Evolutionary conservation across 2,888 invertebrate genomes (phyloP).

Genomic region (Phrixothrix hirtus): DNA sequence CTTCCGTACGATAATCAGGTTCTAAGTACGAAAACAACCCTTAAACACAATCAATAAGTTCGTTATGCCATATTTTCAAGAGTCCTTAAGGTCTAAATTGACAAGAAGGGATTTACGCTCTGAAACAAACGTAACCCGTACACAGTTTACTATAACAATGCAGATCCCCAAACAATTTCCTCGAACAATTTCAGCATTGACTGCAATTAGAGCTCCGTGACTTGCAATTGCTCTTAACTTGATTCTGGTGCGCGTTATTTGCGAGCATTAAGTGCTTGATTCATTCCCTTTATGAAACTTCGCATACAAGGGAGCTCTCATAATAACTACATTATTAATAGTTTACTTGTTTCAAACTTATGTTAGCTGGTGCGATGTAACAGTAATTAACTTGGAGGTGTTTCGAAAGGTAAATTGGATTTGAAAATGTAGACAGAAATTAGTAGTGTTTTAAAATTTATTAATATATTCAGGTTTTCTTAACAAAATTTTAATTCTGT

Average conservation of each 20-base stretch:
- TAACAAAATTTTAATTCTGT: no score
- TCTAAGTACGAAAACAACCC: constrained; percentile 15
- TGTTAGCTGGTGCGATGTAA: no score
- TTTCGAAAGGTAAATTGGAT: no score
- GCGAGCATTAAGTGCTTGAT: constrained; percentile 47
- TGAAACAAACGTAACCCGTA: constrained; percentile 41
- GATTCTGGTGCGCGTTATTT: constrained; percentile 48
- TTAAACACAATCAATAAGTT: constrained; percentile 16
- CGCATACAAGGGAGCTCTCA: constrained; percentile 5
- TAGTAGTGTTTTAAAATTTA: no score
- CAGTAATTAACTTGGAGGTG: no score
- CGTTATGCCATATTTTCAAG: constrained; percentile 46
- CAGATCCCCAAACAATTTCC: constrained; percentile 29
- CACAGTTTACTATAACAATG: constrained; percentile 39
- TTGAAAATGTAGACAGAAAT: no score
- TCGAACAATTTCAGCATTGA: constrained; percentile 40
- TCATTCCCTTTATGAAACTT: constrained; percentile 17
- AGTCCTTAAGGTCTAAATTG: constrained; percentile 35
- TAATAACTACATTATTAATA: background rate
- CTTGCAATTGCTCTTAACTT: constrained; percentile 52
- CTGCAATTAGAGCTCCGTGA: constrained; percentile 50
- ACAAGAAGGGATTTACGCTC: constrained; percentile 30
- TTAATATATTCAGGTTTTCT: no score
- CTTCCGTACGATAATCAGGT: background rate
- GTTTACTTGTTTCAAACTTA: background rate